Base-by-base conservation (phyloP, 2,888 invertebrate species). In the Pheosia gnoma region DNA sequence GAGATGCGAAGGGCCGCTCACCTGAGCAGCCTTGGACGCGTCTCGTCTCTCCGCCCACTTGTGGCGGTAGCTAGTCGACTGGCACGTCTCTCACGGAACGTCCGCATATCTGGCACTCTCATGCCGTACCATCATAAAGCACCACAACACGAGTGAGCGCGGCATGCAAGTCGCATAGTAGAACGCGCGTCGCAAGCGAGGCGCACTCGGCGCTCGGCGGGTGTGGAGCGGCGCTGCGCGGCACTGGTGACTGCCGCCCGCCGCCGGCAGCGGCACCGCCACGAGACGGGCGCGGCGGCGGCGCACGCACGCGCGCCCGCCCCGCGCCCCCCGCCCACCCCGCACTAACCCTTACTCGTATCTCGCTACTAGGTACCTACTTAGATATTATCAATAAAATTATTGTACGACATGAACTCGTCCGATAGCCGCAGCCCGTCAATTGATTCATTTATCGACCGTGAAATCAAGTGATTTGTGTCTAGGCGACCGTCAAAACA, bases 331-430 rank as follows among this genome's bases (percentile, higher is more conserved):
- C 66, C 75, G 57, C 68, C 64, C 68, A 70, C 68, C 67, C 73
- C 63, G 66, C 76, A 67, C 79, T 68, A 77, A 78, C 82, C 86
- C 85, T 82, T 84, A 84, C 87, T 89, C 86, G 85, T 90, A 90
- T 90, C 91, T 90, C 90, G 81, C 85, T 86, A 86, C 89, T 86
- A 25, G 25, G 25, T 25, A 85, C 85, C 86, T 87, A 87, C 89
- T 88, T 86, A 87, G 89, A 92, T 93, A 91, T 92, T 91, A 92
- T 93, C 93, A 93, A 93, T 93, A 93, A 91, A 91, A 90, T 90
- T 89, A 93, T 91, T 90, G 86, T 88, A 88, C 86, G 75, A 86
- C 84, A 88, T 83, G 77, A 88, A 89, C 85, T 88, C 84, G 77
- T 83, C 85, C 77, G 82, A 82, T 81, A 83, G 74, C 81, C 81